Base-by-base conservation (phyloP, 2,888 invertebrate genomes). In the Lacanobia oleracea region DNA sequence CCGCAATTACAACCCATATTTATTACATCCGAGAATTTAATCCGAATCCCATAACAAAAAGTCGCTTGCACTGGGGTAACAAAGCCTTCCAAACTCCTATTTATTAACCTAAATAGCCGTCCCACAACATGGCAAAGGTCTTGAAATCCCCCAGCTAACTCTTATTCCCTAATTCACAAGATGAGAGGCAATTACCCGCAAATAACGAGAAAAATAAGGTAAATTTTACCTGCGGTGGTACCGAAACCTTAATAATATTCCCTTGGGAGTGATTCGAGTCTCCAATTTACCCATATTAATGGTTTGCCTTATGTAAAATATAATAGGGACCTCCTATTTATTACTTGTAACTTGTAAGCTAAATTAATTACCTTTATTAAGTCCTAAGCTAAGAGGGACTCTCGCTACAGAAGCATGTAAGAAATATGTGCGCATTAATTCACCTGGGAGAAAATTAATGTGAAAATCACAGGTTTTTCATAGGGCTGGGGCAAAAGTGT, bases 201-300 rank as follows among this genome's bases (percentile, higher is more conserved):
- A 77, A 77, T 75, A 62, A 64, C 45, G 23, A 51, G 74, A 65
- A 79, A 76, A 66, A 80, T 75, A 73, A 64, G 56, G 65, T 23
- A 60, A 43, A 66, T 43, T 43, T 64, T 57, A 73, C 48, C 60
- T 79, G 23, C 27, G 48, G 37, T 50, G 9, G 72, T 53, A 48
- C 23, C 18, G 27, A 63, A 50, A 37, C 54, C 64, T 48, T 59
- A 27, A 57, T 54, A 33, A 56, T 67, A 61, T 60, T 56, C 76
- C 64, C n/a, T 8, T 4, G 53, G 50, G 69, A 76, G 56, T 64
- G 64, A 81, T 81, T 77, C 27, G 57, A 61, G 48, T 21, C 18
- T 75, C 23, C 23, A 50, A 54, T 60, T 57, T 37, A 27, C 33
- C 0, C 40, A 12, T 78, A 76, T 78, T 50, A 45, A 78, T 57